Evolutionary conservation across 2,888 invertebrate genomes (phyloP), one percentile per base, ranked within the genome.

Genomic region (Drosophila histrio): DNA sequence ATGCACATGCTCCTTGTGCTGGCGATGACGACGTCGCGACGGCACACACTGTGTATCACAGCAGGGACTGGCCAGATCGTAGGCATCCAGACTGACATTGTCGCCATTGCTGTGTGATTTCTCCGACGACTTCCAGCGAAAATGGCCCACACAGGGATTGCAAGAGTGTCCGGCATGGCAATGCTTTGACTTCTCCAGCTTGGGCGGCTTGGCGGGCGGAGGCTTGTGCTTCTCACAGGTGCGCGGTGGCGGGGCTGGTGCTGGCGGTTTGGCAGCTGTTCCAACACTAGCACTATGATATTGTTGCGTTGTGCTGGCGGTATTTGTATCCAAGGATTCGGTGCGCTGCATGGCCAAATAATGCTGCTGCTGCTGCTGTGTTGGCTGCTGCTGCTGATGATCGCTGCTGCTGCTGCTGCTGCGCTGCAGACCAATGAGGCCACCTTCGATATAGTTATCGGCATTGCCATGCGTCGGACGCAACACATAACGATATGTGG

Each of bases 41-140:
- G 97, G 96, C 47, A 97, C 96, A 89, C 96, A 97, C 78, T 96
- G 95, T 0, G 96, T 95, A 90, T 96, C 96, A 90, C 97, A 97
- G 88, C 97, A 97, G 0, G 96, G 96, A 89, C 96, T 96, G 0
- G 97, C 97, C 47, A 97, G 92, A 89, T 97, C 97, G 79, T 97
- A 97, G 3, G 96, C 97, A 90, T 97, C 97, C 54, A 97, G 92
- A 84, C 96, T 97, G 43, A 95, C 95, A 62, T 95, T 95, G 79
- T 96, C 96, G 1, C 80, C 87, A 41, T 75, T 81, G 78, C 94
- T 73, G 36, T 72, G 66, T 0, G 89, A 64, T 59, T 92, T 93
- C 11, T 91, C 91, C 0, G 89, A 70, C 0, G 91, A 91, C 63
- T 91, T 92, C 83, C 92, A 91, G 7, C 90, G 86, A 65, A 92